phyloP scores from a whole-genome alignment of 2,888 invertebrate species.

The Cremastinae sp. region DNA sequence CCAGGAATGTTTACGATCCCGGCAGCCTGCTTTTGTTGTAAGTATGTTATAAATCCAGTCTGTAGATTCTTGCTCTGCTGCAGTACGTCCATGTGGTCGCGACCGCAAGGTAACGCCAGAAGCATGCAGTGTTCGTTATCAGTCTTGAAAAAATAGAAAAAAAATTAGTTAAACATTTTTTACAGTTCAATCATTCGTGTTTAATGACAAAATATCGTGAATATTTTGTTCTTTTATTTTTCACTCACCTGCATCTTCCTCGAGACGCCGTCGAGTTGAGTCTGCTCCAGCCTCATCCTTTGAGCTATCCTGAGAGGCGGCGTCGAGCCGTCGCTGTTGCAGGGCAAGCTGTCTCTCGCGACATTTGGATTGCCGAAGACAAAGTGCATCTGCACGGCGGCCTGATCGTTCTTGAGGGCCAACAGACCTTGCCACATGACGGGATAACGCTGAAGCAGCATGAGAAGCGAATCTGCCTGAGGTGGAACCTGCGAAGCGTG shows the following conservation, averaged over 20 bases:
- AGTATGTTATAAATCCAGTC: constrained; percentile 96
- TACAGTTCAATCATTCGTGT: neutral
- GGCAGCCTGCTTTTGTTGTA: constrained; percentile 98
- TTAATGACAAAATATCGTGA: neutral
- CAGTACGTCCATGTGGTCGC: constrained; percentile 95
- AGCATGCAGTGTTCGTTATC: constrained; percentile 98
- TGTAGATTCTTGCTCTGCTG: constrained; percentile 95
- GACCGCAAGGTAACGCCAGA: constrained; percentile 96
- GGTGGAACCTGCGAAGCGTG: constrained; percentile 90
- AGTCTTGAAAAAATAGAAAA: constrained; percentile 83
- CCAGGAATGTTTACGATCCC: constrained; percentile 98
- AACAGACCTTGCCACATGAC: constrained; percentile 98
- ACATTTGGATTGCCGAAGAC: constrained; percentile 96
- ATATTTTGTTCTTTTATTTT: no score
- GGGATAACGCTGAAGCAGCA: constrained; percentile 93
- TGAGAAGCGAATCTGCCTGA: constrained; percentile 91
- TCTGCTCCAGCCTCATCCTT: constrained; percentile 97
- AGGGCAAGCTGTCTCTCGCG: constrained; percentile 93
- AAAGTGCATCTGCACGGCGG: constrained; percentile 99
- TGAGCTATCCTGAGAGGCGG: constrained; percentile 96
- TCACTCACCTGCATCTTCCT: constrained; percentile 94
- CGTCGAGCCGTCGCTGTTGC: constrained; percentile 90
- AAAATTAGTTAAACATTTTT: neutral
- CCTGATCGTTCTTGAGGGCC: constrained; percentile 97
- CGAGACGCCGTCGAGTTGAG: constrained; percentile 97